These are phyloP conservation scores for Bungarus multicinctus DNA, from an alignment of 2,113 vertebrate genomes.

Conservation along the genomic window DNA sequence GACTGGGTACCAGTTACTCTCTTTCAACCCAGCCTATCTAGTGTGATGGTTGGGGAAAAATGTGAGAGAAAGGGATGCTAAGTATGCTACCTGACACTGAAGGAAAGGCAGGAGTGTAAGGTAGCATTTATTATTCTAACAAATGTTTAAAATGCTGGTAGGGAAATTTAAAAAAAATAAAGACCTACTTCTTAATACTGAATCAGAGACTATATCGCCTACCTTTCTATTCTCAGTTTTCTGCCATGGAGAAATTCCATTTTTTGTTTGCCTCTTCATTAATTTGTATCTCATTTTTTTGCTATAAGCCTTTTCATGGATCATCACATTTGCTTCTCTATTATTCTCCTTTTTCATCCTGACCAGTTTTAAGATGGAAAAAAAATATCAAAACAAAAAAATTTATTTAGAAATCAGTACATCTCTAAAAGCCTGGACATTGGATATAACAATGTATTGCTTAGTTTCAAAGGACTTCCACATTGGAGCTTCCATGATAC, in stretches of 20 bases:
- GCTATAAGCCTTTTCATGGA: not conserved
- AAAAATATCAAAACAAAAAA: not conserved
- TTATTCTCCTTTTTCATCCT: not conserved
- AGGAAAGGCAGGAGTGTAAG: not conserved
- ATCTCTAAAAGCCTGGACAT: not conserved
- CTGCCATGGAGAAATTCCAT: constrained; percentile 6
- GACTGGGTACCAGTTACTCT: not conserved
- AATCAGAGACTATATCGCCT: not conserved
- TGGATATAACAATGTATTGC: not conserved
- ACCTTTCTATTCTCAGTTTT: not conserved
- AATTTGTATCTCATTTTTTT: not conserved
- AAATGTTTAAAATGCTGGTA: not conserved
- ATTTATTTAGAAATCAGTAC: not conserved
- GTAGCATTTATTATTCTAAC: not conserved
- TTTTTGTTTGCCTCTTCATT: constrained; percentile 9
- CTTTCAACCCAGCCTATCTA: not conserved
- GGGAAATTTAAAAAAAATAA: not conserved
- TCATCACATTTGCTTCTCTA: not conserved
- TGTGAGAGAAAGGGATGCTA: not conserved
- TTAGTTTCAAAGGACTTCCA: not conserved
- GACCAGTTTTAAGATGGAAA: not conserved
- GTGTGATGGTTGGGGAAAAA: not conserved
- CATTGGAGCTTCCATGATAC: not conserved
- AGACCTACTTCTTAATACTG: not conserved
- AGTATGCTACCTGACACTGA: not conserved